Evolutionary conservation across 2,797 vertebrate genomes (phyloP).

Genomic region (Apogon talboti): DNA sequence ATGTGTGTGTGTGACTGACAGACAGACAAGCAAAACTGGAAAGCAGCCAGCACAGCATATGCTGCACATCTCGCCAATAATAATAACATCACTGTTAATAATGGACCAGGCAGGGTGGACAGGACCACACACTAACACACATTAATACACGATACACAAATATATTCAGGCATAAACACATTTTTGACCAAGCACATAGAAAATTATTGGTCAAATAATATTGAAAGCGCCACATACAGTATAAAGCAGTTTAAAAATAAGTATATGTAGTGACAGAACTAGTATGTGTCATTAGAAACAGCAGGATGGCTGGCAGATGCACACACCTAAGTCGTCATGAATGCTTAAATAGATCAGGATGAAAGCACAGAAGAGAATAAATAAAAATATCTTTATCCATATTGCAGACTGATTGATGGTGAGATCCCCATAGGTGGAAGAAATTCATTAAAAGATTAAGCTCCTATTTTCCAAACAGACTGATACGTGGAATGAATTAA

Average conservation of each 20-base stretch:
- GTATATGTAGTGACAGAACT: slow-evolving; percentile 6
- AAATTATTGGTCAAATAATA: slow-evolving; percentile 17
- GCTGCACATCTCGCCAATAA: slow-evolving; percentile 82
- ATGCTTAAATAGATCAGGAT: slow-evolving; percentile 30
- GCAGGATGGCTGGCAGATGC: slow-evolving; percentile 25
- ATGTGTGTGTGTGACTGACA: slow-evolving; percentile 31
- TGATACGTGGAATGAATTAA: too few relatives aligned
- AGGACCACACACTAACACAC: slow-evolving; percentile 32
- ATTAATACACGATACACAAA: slow-evolving; percentile 28
- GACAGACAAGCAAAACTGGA: slow-evolving; percentile 62
- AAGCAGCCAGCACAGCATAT: slow-evolving; percentile 80
- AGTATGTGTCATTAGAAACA: slow-evolving; percentile 12
- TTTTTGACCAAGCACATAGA: slow-evolving; percentile 28
- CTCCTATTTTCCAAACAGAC: too few relatives aligned
- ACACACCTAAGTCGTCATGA: slow-evolving; percentile 17
- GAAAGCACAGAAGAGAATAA: slow-evolving; percentile 15
- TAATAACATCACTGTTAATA: slow-evolving; percentile 83
- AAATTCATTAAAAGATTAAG: neutral
- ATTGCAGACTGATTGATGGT: slow-evolving; percentile 12
- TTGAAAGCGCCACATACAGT: slow-evolving; percentile 1
- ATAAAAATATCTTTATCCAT: slow-evolving; percentile 12
- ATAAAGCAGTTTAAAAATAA: slow-evolving; percentile 32
- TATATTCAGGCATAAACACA: slow-evolving; percentile 40
- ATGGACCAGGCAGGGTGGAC: slow-evolving; percentile 72
- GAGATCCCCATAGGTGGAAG: neutral